These are phyloP conservation scores for Caiman crocodilus DNA, from an alignment of 2,797 vertebrate genomes.

Conservation along the genomic window DNA sequence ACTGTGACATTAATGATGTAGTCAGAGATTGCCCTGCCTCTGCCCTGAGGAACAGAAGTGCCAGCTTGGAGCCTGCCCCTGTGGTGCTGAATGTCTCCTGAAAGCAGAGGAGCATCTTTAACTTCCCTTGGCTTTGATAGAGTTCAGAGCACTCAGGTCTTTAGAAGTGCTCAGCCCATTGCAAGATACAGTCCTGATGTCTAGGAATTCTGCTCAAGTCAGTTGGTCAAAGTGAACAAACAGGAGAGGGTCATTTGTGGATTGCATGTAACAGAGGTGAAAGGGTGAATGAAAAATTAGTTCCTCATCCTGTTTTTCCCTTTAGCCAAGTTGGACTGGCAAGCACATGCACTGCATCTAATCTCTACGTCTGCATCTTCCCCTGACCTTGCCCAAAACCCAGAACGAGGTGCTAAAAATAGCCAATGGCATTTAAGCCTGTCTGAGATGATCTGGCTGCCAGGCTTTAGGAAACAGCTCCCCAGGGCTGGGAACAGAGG, in stretches of 20 bases:
- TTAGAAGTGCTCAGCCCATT: fast-evolving
- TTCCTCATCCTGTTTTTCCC: not conserved
- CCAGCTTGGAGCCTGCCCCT: not conserved
- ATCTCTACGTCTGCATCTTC: not conserved
- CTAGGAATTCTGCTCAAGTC: not conserved
- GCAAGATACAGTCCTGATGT: not conserved
- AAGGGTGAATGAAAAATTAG: not conserved
- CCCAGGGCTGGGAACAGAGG: not conserved
- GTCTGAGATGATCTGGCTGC: not conserved
- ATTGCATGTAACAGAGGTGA: not conserved
- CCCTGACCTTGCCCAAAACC: not conserved
- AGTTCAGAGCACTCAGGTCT: not conserved
- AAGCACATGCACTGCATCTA: not conserved
- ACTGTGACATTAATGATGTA: not conserved
- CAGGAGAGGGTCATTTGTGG: not conserved
- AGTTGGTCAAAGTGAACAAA: fast-evolving
- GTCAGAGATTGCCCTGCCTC: not conserved
- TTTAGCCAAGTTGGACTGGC: not conserved
- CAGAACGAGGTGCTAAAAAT: not conserved
- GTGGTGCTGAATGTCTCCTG: not conserved
- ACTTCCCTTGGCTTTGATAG: not conserved
- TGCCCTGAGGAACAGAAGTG: not conserved
- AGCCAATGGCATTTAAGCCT: fast-evolving
- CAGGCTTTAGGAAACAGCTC: not conserved
- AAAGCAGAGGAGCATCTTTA: not conserved